Evolutionary conservation across 1,140 invertebrate species (phyloP).

Genomic region (Teleogryllus occipitalis): DNA sequence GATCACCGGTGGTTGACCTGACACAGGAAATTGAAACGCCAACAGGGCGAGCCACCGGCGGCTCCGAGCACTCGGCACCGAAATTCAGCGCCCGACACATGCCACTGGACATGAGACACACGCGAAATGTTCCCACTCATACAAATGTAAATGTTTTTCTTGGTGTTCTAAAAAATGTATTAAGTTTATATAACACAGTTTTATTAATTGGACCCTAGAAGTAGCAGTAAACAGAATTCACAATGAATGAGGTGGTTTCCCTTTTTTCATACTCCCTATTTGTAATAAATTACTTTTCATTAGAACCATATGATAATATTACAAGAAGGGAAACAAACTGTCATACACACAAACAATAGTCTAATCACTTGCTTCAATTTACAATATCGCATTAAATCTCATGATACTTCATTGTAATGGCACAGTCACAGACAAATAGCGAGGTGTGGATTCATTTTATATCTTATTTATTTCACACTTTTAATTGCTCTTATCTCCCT

Average conservation of each 20-base stretch:
- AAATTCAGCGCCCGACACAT: background rate
- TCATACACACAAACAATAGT: constrained; percentile 24
- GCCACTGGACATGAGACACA: background rate
- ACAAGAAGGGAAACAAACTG: constrained; percentile 21
- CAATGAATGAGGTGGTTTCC: constrained; percentile 14
- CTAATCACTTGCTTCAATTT: constrained; percentile 17
- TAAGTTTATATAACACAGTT: constrained; percentile 15
- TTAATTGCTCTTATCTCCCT: too few relatives aligned
- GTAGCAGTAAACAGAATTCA: constrained; percentile 19
- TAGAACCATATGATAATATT: constrained; percentile 20
- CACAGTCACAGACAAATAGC: constrained; percentile 21
- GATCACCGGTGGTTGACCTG: too few relatives aligned
- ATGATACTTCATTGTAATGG: constrained; percentile 14
- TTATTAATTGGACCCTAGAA: constrained; percentile 22
- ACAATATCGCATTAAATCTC: background rate
- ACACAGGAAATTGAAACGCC: too few relatives aligned
- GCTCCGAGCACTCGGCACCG: too few relatives aligned
- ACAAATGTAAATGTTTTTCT: background rate
- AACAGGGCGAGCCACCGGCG: too few relatives aligned
- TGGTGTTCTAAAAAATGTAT: background rate
- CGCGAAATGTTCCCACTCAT: background rate
- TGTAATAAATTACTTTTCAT: constrained; percentile 10
- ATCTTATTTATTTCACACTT: background rate
- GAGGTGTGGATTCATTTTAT: constrained; percentile 18
- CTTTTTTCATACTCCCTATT: constrained; percentile 13